These are phyloP conservation scores for Dorcus hopei DNA, from an alignment of 2,888 invertebrate species.

Conservation along the genomic window DNA sequence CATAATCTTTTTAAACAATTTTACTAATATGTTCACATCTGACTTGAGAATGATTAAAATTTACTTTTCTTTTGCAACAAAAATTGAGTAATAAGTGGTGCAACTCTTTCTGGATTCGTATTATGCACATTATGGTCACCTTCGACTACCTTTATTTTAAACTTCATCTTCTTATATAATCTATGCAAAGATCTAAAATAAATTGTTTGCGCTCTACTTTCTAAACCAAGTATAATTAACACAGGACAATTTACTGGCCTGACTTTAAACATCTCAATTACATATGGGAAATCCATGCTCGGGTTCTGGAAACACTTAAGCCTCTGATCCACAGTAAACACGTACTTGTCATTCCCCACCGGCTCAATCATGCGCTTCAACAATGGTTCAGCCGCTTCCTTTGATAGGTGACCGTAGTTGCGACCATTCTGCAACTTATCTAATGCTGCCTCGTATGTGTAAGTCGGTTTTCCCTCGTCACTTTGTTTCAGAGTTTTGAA, in stretches of 20 bases:
- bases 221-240: slow-evolving; percentile 7
- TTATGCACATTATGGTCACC: slow-evolving; percentile 16
- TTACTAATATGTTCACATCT: too few relatives aligned
- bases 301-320: slow-evolving; percentile 10
- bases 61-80: slow-evolving; percentile 8
- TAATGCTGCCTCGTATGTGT: slow-evolving; percentile 5
- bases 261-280: slow-evolving; percentile 3
- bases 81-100: slow-evolving; percentile 11
- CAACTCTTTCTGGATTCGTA: slow-evolving; percentile 14
- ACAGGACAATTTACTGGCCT: slow-evolving; percentile 11
- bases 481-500: slow-evolving; percentile 1
- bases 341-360: slow-evolving; percentile 9
- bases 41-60: background rate
- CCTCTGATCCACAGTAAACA: slow-evolving; percentile 12
- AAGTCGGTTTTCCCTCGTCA: slow-evolving; percentile 1
- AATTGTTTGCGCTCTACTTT: slow-evolving; percentile 3
- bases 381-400: slow-evolving; percentile 13
- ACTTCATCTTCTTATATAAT: slow-evolving; percentile 6
- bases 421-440: background rate
- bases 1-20: too few relatives aligned
- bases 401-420: background rate
- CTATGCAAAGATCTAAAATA: slow-evolving; percentile 5
- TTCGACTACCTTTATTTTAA: slow-evolving; percentile 12
- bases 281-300: background rate
- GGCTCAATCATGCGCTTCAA: slow-evolving; percentile 10